phyloP scores from a whole-genome alignment of 2,888 invertebrate genomes.

The Ennomos quercinarius region DNA sequence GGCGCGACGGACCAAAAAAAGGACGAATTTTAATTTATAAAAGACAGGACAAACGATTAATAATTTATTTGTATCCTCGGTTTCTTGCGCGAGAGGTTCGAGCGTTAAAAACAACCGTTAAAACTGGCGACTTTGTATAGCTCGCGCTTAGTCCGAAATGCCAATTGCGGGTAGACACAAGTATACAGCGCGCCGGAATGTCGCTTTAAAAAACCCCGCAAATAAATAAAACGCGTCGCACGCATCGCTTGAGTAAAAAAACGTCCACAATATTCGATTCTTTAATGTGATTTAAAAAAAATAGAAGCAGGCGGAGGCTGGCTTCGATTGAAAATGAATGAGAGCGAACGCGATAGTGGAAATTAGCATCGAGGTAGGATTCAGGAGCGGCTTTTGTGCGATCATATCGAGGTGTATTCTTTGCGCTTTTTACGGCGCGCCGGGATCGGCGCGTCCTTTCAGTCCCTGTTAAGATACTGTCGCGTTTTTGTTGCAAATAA shows the following conservation, averaged over 20 bases:
- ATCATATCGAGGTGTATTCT: constrained; percentile 86
- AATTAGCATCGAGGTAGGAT: constrained; percentile 86
- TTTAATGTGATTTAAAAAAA: constrained; percentile 84
- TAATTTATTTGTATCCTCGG: constrained; percentile 85
- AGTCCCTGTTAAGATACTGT: constrained; percentile 77
- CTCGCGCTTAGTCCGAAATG: constrained; percentile 84
- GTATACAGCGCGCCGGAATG: constrained; percentile 85
- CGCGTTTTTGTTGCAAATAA: constrained; percentile 80
- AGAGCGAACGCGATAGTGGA: constrained; percentile 85
- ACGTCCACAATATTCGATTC: constrained; percentile 84
- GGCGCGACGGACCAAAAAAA: constrained; percentile 76
- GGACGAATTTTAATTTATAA: constrained; percentile 84
- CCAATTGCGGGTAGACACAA: constrained; percentile 85
- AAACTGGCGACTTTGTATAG: constrained; percentile 83
- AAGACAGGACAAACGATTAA: constrained; percentile 86
- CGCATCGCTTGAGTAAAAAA: constrained; percentile 78
- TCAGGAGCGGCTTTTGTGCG: constrained; percentile 85
- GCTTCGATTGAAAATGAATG: constrained; percentile 85
- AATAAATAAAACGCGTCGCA: constrained; percentile 85
- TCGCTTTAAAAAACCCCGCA: constrained; percentile 83
- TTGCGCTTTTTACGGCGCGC: constrained; percentile 83
- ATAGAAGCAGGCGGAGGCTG: constrained; percentile 80
- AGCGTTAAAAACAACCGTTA: constrained; percentile 86
- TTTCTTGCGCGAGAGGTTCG: constrained; percentile 77
- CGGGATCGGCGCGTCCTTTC: constrained; percentile 70